phyloP scores from a whole-genome alignment of 2,888 invertebrate species.

The Hirtodrosophila duncani region DNA sequence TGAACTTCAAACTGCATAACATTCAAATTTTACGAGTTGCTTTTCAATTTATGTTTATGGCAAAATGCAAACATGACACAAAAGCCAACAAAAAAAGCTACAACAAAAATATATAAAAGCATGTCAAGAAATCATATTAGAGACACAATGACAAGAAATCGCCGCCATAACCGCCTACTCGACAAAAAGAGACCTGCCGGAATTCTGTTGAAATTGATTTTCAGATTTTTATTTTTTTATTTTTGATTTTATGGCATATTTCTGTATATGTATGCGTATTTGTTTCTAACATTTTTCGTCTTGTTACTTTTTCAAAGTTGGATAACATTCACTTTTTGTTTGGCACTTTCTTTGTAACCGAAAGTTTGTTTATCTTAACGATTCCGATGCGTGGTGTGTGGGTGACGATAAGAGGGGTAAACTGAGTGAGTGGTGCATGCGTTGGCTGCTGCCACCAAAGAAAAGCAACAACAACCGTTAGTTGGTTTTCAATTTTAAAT shows the following conservation, averaged over 20 bases:
- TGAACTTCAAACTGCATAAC: conserved; percentile 32
- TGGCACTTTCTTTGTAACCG: conserved; percentile 63
- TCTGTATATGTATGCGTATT: conserved; percentile 20
- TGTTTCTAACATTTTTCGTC: conserved; percentile 13
- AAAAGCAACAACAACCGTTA: conserved; percentile 36
- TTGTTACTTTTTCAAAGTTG: conserved; percentile 16
- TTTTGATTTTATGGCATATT: conserved; percentile 25
- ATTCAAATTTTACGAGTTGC: conserved; percentile 51
- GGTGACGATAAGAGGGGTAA: conserved; percentile 30
- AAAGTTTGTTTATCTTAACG: conserved; percentile 53
- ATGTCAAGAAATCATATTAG: conserved; percentile 11
- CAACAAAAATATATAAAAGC: not conserved
- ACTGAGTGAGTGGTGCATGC: conserved; percentile 19
- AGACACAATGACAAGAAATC: conserved; percentile 23
- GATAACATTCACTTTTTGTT: conserved; percentile 61
- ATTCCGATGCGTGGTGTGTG: conserved; percentile 31
- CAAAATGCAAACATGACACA: conserved; percentile 39
- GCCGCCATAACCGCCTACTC: conserved; percentile 23
- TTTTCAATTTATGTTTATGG: conserved; percentile 58
- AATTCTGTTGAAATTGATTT: conserved; percentile 31
- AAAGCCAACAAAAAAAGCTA: not conserved
- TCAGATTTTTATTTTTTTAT: conserved; percentile 23
- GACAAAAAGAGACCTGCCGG: conserved; percentile 25
- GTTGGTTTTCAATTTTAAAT: conserved; percentile 30
- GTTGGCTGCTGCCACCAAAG: conserved; percentile 19